Percentiles rank a stretch among this genome's conserved stretches.
These are phyloP conservation scores for Dipodomys stephensi DNA, from an alignment of 2,113 vertebrate genomes.

Conservation along the genomic window DNA sequence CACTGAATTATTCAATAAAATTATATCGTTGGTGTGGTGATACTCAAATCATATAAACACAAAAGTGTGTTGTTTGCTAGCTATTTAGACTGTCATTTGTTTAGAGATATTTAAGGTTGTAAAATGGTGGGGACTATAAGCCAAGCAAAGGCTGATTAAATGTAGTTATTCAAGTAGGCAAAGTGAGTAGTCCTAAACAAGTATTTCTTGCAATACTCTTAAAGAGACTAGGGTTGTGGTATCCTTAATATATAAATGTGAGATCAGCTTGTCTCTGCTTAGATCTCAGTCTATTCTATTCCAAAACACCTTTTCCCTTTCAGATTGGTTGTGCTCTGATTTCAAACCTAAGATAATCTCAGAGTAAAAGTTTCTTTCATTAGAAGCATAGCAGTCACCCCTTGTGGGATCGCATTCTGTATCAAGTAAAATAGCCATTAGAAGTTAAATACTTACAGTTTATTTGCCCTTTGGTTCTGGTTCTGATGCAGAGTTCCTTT, in stretches of 20 bases:
- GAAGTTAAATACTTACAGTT: neutral
- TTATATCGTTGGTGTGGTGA: constrained; percentile 7
- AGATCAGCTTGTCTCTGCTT: neutral
- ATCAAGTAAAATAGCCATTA: neutral
- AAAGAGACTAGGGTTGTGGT: neutral
- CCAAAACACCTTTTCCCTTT: neutral
- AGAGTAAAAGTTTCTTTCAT: constrained; percentile 5
- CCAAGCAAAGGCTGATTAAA: constrained; percentile 15
- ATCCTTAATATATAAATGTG: neutral
- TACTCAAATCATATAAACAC: constrained; percentile 29
- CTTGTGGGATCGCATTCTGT: neutral
- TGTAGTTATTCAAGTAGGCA: neutral
- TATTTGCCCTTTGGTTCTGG: neutral
- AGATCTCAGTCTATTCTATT: neutral
- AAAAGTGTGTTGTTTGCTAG: constrained; percentile 54
- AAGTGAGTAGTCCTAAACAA: constrained; percentile 30
- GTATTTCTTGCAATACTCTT: neutral
- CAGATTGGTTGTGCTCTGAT: constrained; percentile 30
- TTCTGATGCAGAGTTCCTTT: neutral
- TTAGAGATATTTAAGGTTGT: constrained; percentile 11
- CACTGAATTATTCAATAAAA: constrained; percentile 63
- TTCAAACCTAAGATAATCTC: neutral
- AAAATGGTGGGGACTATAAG: neutral
- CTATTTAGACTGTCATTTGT: constrained; percentile 37
- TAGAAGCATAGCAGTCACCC: neutral